phyloP scores from a whole-genome alignment of 2,113 vertebrate species.

The Hemiscyllium ocellatum region DNA sequence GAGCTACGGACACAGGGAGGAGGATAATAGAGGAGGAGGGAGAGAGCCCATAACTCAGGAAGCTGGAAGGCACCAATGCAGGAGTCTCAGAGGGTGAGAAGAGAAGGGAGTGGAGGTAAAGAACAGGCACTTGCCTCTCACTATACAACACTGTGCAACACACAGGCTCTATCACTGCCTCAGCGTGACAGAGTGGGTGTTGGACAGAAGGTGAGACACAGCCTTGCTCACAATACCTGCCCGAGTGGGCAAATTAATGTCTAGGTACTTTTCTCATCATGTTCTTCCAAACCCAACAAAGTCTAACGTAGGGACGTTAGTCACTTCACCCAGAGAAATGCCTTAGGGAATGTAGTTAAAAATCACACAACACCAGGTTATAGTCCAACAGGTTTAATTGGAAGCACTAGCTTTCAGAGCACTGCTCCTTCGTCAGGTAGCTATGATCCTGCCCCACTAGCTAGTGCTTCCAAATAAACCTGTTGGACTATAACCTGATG shows the following conservation, averaged over 20 bases:
- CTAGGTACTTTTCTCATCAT: background rate
- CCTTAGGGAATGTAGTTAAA: too few species aligned
- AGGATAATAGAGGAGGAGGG: background rate
- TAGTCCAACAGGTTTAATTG: too few species aligned
- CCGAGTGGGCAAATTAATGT: background rate
- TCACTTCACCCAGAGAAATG: background rate
- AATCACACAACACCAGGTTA: too few species aligned
- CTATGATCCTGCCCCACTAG: too few species aligned
- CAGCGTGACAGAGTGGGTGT: background rate
- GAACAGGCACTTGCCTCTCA: background rate
- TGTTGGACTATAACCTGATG: too few species aligned
- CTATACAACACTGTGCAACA: background rate
- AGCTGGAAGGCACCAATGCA: background rate
- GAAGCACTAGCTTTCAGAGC: too few species aligned
- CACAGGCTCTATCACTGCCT: too few species aligned
- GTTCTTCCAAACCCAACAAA: too few species aligned
- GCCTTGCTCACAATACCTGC: background rate
- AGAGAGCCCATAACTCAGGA: background rate
- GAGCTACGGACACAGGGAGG: background rate
- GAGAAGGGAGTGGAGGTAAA: too few species aligned
- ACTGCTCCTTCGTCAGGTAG: too few species aligned
- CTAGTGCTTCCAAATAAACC: too few species aligned
- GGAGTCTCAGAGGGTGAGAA: background rate
- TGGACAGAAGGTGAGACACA: background rate
- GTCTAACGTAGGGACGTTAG: background rate